Evolutionary conservation across 2,797 vertebrate genomes (phyloP).

Genomic region (Acanthopagrus latus): DNA sequence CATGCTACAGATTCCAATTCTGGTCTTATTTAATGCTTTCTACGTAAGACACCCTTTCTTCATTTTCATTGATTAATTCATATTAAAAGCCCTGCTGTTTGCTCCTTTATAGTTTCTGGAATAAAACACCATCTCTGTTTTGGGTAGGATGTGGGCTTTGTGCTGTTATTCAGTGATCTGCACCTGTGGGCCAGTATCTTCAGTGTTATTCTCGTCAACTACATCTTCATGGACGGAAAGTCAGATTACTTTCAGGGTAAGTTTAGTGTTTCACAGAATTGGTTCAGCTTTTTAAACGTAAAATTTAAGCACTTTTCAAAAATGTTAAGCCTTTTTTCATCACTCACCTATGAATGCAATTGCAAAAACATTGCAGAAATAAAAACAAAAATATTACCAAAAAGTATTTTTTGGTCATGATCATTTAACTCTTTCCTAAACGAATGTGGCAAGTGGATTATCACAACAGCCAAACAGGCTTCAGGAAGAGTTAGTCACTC

Average conservation of each 20-base stretch:
- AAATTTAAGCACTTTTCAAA: too few relatives aligned
- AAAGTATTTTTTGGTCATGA: too few relatives aligned
- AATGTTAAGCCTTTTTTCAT: too few relatives aligned
- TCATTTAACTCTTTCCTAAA: too few relatives aligned
- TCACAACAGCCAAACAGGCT: not conserved
- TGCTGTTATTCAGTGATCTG: conserved; percentile 88
- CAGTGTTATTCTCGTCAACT: conserved; percentile 90
- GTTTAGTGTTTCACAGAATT: not conserved
- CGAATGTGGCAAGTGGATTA: too few relatives aligned
- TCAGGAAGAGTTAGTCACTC: not conserved
- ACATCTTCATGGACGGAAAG: conserved; percentile 94
- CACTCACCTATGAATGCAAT: too few relatives aligned
- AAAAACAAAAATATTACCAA: too few relatives aligned
- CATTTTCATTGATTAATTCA: conserved; percentile 11
- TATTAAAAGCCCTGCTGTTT: not conserved
- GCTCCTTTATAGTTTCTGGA: not conserved
- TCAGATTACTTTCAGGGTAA: conserved; percentile 93
- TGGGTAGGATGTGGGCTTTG: conserved; percentile 88
- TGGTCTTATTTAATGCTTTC: conserved; percentile 91
- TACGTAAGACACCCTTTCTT: conserved; percentile 85
- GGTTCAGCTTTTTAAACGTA: too few relatives aligned
- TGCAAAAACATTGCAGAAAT: too few relatives aligned
- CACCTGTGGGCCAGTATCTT: conserved; percentile 91
- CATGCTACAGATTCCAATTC: conserved; percentile 94
- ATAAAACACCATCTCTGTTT: conserved; percentile 25